These are phyloP conservation scores for Nothobranchius kuhntae DNA, from an alignment of 2,113 vertebrate species.

Conservation along the genomic window DNA sequence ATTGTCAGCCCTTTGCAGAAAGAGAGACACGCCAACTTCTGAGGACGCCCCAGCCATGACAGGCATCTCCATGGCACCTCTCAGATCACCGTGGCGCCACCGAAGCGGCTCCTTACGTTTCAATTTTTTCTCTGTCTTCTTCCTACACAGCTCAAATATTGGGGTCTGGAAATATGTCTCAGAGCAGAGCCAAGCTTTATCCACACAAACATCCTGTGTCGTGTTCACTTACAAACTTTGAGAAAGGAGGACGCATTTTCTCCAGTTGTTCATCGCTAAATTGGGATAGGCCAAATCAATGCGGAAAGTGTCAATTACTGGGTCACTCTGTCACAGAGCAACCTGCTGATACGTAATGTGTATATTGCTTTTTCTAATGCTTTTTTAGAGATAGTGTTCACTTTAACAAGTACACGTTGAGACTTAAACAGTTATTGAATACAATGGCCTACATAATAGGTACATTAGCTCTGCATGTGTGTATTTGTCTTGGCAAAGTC, in stretches of 20 bases:
- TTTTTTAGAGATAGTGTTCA: background rate
- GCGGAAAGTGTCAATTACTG: constrained; percentile 22
- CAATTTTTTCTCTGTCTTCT: constrained; percentile 56
- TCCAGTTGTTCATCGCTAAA: constrained; percentile 14
- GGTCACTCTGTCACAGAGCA: constrained; percentile 10
- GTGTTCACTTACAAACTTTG: constrained; percentile 48
- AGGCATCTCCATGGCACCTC: constrained; percentile 69
- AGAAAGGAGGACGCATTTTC: constrained; percentile 23
- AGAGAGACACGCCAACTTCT: constrained; percentile 70
- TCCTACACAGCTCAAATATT: constrained; percentile 37
- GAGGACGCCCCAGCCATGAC: constrained; percentile 55
- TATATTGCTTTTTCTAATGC: background rate
- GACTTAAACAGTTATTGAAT: background rate
- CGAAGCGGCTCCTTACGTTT: constrained; percentile 59
- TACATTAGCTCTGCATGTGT: background rate
- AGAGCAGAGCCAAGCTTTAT: constrained; percentile 32
- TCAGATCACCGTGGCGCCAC: constrained; percentile 69
- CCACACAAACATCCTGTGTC: constrained; percentile 4
- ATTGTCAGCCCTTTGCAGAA: constrained; percentile 62
- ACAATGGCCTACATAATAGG: background rate
- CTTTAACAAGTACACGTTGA: background rate
- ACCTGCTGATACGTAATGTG: background rate
- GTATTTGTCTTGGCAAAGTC: background rate
- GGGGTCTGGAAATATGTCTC: constrained; percentile 53
- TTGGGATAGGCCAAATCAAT: constrained; percentile 33